phyloP scores from a whole-genome alignment of 2,888 invertebrate genomes.

The Carabus problematicus region DNA sequence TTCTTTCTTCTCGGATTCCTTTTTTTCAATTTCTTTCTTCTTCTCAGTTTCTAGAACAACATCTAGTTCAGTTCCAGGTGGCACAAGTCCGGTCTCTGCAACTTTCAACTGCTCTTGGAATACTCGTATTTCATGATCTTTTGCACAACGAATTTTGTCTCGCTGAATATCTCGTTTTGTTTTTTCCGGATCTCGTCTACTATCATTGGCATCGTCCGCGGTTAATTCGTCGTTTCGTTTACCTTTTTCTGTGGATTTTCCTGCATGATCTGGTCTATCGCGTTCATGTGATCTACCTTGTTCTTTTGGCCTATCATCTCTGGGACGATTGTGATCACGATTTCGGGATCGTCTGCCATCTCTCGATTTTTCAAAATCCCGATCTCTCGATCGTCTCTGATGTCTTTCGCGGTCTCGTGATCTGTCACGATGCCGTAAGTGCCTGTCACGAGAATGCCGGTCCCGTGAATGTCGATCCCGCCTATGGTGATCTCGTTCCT shows the following conservation, averaged over 20 bases:
- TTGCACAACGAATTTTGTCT: constrained; percentile 57
- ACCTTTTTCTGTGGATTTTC: constrained; percentile 16
- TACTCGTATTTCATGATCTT: constrained; percentile 56
- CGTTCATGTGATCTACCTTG: constrained; percentile 22
- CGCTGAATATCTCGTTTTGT: constrained; percentile 57
- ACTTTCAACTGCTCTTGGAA: constrained; percentile 56
- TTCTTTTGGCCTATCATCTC: constrained; percentile 20
- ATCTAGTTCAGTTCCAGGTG: constrained; percentile 61
- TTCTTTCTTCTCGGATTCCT: constrained; percentile 30
- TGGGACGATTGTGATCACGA: neutral
- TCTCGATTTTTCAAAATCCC: constrained; percentile 22
- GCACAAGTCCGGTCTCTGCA: constrained; percentile 60
- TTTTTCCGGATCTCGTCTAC: constrained; percentile 58
- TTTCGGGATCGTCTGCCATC: constrained; percentile 6
- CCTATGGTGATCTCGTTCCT: constrained; percentile 2
- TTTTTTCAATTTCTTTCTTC: constrained; percentile 42
- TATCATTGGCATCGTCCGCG: constrained; percentile 42
- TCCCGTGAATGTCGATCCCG: constrained; percentile 14
- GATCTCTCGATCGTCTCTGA: constrained; percentile 7
- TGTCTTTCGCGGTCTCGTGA: neutral
- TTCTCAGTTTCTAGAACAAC: constrained; percentile 49
- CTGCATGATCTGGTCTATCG: constrained; percentile 10
- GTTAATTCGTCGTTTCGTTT: constrained; percentile 16
- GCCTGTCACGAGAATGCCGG: constrained; percentile 17
- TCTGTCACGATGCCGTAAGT: constrained; percentile 7